Evolutionary conservation across 1,140 invertebrate genomes (phyloP).

Genomic region (Planococcus citri): DNA sequence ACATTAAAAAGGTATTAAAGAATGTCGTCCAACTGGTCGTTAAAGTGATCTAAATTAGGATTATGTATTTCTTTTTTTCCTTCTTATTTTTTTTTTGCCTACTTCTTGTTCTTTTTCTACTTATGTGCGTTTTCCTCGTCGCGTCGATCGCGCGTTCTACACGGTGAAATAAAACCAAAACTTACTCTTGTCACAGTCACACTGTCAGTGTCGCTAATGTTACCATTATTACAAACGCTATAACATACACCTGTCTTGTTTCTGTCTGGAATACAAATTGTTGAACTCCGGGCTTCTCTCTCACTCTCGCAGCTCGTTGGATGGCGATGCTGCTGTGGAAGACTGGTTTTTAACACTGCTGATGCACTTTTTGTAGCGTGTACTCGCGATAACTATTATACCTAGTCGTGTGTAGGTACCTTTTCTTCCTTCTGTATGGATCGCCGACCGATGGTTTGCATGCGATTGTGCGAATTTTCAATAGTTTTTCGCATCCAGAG

Average conservation of each 20-base stretch:
- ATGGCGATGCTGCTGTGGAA: neutral
- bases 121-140: neutral
- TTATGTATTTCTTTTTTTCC: constrained; percentile 10
- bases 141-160: neutral
- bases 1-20: constrained; percentile 14
- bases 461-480: too few species aligned
- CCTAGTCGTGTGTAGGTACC: too few species aligned
- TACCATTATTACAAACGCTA: constrained; percentile 17
- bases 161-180: constrained; percentile 13
- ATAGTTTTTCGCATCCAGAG: too few species aligned
- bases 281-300: neutral
- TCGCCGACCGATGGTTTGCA: too few species aligned
- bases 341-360: neutral
- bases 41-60: constrained; percentile 19
- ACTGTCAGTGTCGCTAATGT: constrained; percentile 20
- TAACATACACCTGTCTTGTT: constrained; percentile 20
- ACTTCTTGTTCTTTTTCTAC: neutral
- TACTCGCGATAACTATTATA: too few species aligned
- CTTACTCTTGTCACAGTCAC: constrained; percentile 14
- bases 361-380: too few species aligned
- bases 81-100: neutral
- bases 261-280: constrained; percentile 20
- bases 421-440: too few species aligned
- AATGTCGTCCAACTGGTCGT: constrained; percentile 17
- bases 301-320: too few species aligned